Evolutionary conservation across 2,888 invertebrate species (phyloP), one percentile per base, ranked within the genome.

Genomic region (Halocaridina rubra): DNA sequence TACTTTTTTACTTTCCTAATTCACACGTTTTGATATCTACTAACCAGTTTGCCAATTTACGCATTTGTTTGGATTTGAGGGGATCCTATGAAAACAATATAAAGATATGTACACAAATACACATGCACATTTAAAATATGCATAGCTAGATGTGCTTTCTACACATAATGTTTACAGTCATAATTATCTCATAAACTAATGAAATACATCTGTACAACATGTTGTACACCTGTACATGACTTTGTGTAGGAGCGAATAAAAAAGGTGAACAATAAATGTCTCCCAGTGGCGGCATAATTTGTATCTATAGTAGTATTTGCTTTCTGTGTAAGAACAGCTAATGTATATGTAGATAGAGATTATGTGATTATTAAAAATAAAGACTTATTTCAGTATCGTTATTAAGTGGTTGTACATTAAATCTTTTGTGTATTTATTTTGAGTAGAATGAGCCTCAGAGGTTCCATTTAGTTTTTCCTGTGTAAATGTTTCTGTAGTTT

Each of bases 301-400:
- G 46, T 57, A 53, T n/a, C 30, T 53, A 67, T 67, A 81, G 53
- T 64, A 30, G 59, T 69, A 76, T 75, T 69, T 33, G 76, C 76
- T 81, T 81, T 81, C 29, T 81, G 67, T 81, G 81, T 76, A 61
- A 53, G 76, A 33, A 81, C 29, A 29, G 69, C 69, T 69, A 61
- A 61, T 53, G 32, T 59, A 79, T 79, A 79, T 64, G 19, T 64
- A 74, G 59, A 80, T 33, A 74, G 59, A 59, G 72, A 64, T 80
- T 64, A 27, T 22, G 59, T 29, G 46, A 77, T 32, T 72, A 39
- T 33, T 61, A 32, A 39, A 74, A 33, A 29, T 61, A 27, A 59
- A 39, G 72, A 80, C n/a, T 74, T 67, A 16, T 72, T 29, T 32
- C 39, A 69, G 19, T 19, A 3, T 53, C 53, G 19, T 53, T 53